Evolutionary conservation across 2,797 vertebrate species (phyloP), one percentile per base, ranked within the genome.

Genomic region (Natrix natrix): DNA sequence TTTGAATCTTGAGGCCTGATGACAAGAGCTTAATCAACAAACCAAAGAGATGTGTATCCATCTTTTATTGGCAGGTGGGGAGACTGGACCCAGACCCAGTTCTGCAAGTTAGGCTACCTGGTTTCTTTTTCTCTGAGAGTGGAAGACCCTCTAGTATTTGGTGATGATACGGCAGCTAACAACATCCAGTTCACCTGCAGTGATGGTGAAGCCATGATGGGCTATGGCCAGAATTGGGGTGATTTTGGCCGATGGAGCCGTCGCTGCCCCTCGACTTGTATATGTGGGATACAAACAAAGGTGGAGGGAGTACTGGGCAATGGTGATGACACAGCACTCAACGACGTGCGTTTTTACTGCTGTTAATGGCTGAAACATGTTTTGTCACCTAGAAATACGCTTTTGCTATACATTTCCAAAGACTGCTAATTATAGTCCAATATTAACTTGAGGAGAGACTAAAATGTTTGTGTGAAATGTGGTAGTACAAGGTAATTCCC

Each of bases 131-230:
- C 96, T 4, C 93, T 97, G 78, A 97, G 95, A 17, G 95, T 95
- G 92, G 97, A 97, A 93, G 0, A n/a, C 3, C 86, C 94, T 2
- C 24, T 56, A 55, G 66, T 91, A 56, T 26, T 1, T 0, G 95
- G 93, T 22, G 96, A 97, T 89, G 95, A 97, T 90, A 97, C 96
- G 0, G 95, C 95, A 0, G 97, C 95, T 0, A 97, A 96, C 94
- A 97, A 97, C 14, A 86, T 97, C 54, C 96, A 91, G 54, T 96
- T 97, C 93, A 95, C 89, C 54, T 97, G 96, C 83, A 97, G 96
- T 0, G 92, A 96, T 0, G 90, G 92, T 43, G 52, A 78, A 12
- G 93, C 94, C 61, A 37, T 97, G 83, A 43, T 96, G 32, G 97
- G 95, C n/a, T 93, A 95, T 12, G 96, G 96, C n/a, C 57, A 93